phyloP scores from a whole-genome alignment of 2,113 vertebrate genomes.

The Sander lucioperca region DNA sequence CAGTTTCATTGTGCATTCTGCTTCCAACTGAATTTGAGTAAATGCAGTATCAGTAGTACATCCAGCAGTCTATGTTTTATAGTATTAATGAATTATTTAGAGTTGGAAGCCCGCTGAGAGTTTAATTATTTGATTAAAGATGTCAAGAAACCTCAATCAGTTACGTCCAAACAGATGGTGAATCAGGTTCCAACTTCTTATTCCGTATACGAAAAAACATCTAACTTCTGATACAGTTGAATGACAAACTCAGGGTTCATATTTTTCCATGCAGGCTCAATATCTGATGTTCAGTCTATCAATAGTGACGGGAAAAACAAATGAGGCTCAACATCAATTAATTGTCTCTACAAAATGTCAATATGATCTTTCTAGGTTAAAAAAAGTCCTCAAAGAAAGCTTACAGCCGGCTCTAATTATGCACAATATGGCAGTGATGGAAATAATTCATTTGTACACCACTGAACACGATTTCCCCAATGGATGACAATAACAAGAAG shows the following conservation, averaged over 20 bases:
- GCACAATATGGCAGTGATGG: background rate
- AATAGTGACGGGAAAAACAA: background rate
- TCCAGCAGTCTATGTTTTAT: background rate
- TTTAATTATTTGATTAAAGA: background rate
- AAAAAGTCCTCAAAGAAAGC: background rate
- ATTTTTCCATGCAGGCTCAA: background rate
- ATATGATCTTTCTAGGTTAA: background rate
- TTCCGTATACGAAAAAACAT: background rate
- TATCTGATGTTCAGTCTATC: constrained; percentile 8
- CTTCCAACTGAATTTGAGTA: background rate
- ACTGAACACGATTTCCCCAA: background rate
- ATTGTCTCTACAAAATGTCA: constrained; percentile 19
- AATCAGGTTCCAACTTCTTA: background rate
- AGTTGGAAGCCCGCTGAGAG: background rate
- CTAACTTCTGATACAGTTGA: background rate
- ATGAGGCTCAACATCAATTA: background rate
- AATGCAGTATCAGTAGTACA: background rate
- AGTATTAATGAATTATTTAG: background rate
- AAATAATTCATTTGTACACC: constrained; percentile 4
- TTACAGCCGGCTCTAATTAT: constrained; percentile 10
- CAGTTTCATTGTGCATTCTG: background rate
- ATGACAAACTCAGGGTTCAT: background rate
- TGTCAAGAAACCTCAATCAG: background rate
- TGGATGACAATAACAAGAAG: background rate
- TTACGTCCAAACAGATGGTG: background rate